These are phyloP conservation scores for Phodopus roborovskii DNA, from an alignment of 2,113 vertebrate genomes.

Conservation along the genomic window DNA sequence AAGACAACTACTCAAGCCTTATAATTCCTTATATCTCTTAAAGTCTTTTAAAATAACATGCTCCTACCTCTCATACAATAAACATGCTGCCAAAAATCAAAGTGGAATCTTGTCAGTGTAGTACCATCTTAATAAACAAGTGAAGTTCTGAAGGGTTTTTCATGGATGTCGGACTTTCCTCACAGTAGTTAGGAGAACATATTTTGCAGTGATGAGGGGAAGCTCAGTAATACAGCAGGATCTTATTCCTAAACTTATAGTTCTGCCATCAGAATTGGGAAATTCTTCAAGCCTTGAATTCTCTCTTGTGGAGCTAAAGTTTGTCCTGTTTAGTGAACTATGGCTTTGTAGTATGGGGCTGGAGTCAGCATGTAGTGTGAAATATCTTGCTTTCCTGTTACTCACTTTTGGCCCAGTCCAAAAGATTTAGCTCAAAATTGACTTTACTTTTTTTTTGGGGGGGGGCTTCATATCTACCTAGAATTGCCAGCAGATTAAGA, in stretches of 20 bases:
- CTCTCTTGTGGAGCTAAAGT: not conserved
- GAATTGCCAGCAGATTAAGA: not conserved
- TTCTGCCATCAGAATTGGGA: not conserved
- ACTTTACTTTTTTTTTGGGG: constrained; percentile 54
- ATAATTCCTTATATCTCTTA: constrained; percentile 33
- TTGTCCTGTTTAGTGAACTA: not conserved
- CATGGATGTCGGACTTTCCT: not conserved
- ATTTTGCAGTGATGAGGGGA: not conserved
- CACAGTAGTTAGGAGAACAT: not conserved
- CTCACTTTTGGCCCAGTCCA: constrained; percentile 41
- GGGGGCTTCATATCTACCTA: not conserved
- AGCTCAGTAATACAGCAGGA: not conserved
- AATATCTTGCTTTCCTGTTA: not conserved
- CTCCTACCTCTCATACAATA: not conserved
- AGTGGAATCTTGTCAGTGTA: not conserved
- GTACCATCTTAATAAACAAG: not conserved
- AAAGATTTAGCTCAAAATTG: constrained; percentile 21
- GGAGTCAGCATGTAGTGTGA: not conserved
- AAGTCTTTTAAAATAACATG: constrained; percentile 24
- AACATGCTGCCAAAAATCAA: not conserved
- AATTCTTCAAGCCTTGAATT: not conserved
- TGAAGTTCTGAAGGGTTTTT: not conserved
- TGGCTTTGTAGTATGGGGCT: not conserved
- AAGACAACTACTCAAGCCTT: constrained; percentile 8
- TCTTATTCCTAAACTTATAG: constrained; percentile 34